Percentiles rank a stretch among this genome's conserved stretches.
Conservation (phyloP, 2,888 invertebrate species). For the Chymomyza procnemis region DNA sequence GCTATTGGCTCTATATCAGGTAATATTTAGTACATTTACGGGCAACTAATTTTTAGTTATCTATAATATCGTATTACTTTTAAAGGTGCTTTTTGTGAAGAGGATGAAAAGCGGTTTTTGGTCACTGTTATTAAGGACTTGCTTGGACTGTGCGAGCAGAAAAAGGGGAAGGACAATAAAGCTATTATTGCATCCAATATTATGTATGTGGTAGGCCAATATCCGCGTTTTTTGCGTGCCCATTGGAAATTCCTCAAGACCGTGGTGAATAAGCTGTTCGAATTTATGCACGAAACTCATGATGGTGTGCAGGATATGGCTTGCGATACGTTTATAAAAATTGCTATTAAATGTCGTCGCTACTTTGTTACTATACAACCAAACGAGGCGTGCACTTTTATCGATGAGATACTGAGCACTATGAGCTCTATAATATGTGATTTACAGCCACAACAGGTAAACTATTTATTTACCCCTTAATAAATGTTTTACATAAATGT, state of each 20-base stretch:
- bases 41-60: neutral
- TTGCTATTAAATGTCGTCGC: conserved; percentile 97
- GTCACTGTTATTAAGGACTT: conserved; percentile 99
- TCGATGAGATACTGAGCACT: conserved; percentile 97
- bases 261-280: conserved; percentile 99
- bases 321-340: conserved; percentile 99
- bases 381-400: conserved; percentile 97
- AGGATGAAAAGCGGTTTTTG: conserved; percentile 98
- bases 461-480: neutral
- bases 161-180: conserved; percentile 98
- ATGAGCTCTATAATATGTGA: conserved; percentile 99
- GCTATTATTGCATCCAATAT: conserved; percentile 99
- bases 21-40: conserved; percentile 27
- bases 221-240: conserved; percentile 97
- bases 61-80: conserved; percentile 10
- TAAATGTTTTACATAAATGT: neutral
- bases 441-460: conserved; percentile 96
- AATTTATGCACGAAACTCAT: conserved; percentile 99
- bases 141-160: conserved; percentile 97
- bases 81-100: conserved; percentile 93
- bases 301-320: conserved; percentile 99
- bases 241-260: conserved; percentile 99
- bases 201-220: conserved; percentile 99
- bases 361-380: conserved; percentile 98
- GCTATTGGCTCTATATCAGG: conserved; percentile 99